Evolutionary conservation across 2,113 vertebrate genomes (phyloP).

Genomic region (Hypanus sabinus): DNA sequence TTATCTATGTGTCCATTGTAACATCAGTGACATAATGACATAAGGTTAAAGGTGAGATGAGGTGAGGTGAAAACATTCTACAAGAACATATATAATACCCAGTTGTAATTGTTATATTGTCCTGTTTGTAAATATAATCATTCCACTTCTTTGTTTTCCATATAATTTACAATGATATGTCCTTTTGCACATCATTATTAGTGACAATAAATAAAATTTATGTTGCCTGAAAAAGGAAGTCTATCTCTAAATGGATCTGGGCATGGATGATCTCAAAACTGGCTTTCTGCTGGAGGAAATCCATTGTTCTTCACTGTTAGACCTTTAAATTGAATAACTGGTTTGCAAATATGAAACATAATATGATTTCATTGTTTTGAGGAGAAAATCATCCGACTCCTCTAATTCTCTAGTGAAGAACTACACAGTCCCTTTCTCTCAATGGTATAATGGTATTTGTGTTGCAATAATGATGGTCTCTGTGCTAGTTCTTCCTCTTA

Average conservation of each 20-base stretch:
- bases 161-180: background rate
- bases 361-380: background rate
- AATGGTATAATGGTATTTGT: background rate
- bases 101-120: background rate
- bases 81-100: background rate
- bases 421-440: background rate
- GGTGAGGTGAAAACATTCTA: background rate
- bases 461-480: background rate
- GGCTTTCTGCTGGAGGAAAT: background rate
- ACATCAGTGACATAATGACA: background rate
- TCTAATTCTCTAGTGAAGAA: background rate
- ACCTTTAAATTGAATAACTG: background rate
- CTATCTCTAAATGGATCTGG: background rate
- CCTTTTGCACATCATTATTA: background rate
- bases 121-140: background rate
- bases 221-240: background rate
- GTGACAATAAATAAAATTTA: background rate
- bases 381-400: background rate
- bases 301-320: background rate
- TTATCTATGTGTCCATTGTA: background rate
- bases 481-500: too few relatives aligned
- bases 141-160: background rate
- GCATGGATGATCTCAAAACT: background rate
- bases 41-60: background rate
- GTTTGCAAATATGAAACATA: background rate